These are phyloP conservation scores for Drosophila limbata DNA, from an alignment of 2,888 invertebrate genomes.

Conservation along the genomic window DNA sequence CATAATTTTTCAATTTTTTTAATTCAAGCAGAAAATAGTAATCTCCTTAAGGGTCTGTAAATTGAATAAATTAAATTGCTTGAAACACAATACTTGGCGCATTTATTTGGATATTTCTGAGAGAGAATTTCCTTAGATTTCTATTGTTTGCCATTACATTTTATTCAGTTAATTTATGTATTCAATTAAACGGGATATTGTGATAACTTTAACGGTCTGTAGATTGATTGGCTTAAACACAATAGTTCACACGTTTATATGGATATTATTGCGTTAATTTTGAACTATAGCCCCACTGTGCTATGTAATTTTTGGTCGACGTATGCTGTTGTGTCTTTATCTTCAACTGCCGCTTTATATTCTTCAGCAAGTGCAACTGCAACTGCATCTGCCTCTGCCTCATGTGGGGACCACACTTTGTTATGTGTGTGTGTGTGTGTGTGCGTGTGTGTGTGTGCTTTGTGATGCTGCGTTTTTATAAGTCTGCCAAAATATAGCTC, in stretches of 20 bases:
- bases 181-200: no score
- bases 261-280: neutral
- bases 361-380: constrained; percentile 42
- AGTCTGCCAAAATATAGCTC: constrained; percentile 78
- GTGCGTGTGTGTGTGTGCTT: constrained; percentile 25
- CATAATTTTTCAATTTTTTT: no score
- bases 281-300: constrained; percentile 13
- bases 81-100: no score
- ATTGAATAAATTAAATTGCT: no score
- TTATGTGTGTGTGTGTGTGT: constrained; percentile 26
- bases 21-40: no score
- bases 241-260: neutral
- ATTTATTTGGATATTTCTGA: no score
- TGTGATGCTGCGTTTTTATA: constrained; percentile 69
- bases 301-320: constrained; percentile 42
- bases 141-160: no score
- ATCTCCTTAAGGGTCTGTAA: no score
- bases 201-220: no score
- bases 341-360: constrained; percentile 65
- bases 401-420: constrained; percentile 58
- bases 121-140: no score
- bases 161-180: no score
- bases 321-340: constrained; percentile 62
- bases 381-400: constrained; percentile 40
- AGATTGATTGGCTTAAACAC: no score